These are phyloP conservation scores for Leptothorax acervorum DNA, from an alignment of 2,888 invertebrate genomes.

Conservation along the genomic window DNA sequence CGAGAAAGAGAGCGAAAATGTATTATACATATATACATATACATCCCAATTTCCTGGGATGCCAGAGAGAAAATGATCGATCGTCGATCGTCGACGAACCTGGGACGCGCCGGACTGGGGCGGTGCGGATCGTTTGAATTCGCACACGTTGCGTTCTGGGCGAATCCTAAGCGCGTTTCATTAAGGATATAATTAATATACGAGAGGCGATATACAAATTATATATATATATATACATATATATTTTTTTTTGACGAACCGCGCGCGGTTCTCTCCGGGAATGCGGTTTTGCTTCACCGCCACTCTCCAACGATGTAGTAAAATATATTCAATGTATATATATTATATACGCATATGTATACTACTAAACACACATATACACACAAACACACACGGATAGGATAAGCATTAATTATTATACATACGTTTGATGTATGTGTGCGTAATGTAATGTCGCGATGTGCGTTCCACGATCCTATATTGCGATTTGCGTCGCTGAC, in stretches of 20 bases:
- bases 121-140: slow-evolving; percentile 26
- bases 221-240: slow-evolving; percentile 20
- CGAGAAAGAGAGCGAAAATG: background rate
- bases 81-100: slow-evolving; percentile 37
- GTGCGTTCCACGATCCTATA: slow-evolving; percentile 23
- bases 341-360: slow-evolving; percentile 53
- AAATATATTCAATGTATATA: slow-evolving; percentile 54
- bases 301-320: slow-evolving; percentile 51
- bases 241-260: slow-evolving; percentile 68
- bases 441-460: slow-evolving; percentile 47
- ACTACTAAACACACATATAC: slow-evolving; percentile 9
- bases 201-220: slow-evolving; percentile 25
- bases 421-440: slow-evolving; percentile 52
- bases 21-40: background rate
- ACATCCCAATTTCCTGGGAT: slow-evolving; percentile 5
- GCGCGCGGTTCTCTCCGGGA: slow-evolving; percentile 56
- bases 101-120: slow-evolving; percentile 6
- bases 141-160: slow-evolving; percentile 32
- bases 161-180: slow-evolving; percentile 30
- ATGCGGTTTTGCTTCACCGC: slow-evolving; percentile 26
- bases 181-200: slow-evolving; percentile 39
- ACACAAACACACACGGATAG: slow-evolving; percentile 9
- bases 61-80: slow-evolving; percentile 12
- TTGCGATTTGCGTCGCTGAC: slow-evolving; percentile 16
- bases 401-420: slow-evolving; percentile 44